Percentiles rank a stretch among this genome's conserved stretches.
Evolutionary conservation across 1,140 invertebrate genomes (phyloP).

Genomic region (Antheraea mylitta): DNA sequence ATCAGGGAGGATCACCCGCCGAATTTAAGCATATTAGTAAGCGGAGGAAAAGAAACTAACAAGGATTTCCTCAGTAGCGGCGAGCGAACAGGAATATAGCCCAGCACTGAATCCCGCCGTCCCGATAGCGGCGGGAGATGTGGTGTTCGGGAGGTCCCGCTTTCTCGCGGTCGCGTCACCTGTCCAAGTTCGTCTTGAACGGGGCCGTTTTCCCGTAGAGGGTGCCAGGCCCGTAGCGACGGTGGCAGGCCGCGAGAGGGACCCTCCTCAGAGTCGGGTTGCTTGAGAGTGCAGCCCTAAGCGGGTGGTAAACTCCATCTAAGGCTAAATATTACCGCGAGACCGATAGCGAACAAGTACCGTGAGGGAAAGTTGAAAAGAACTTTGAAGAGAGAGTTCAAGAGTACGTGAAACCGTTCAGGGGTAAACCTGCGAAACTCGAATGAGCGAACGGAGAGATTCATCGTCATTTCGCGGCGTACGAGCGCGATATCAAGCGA

Average conservation of each 20-base stretch:
- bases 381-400: slow-evolving; percentile 94
- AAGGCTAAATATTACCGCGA: slow-evolving; percentile 92
- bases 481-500: slow-evolving; percentile 39
- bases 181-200: slow-evolving; percentile 85
- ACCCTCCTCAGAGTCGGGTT: slow-evolving; percentile 88
- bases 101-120: slow-evolving; percentile 80
- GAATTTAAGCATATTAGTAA: slow-evolving; percentile 94
- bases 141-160: slow-evolving; percentile 81
- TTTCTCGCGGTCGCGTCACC: slow-evolving; percentile 60
- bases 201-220: slow-evolving; percentile 84
- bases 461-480: slow-evolving; percentile 68
- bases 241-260: slow-evolving; percentile 75
- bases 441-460: slow-evolving; percentile 80
- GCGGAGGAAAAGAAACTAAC: slow-evolving; percentile 96
- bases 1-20: slow-evolving; percentile 87
- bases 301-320: slow-evolving; percentile 91
- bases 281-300: slow-evolving; percentile 92
- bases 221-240: slow-evolving; percentile 85
- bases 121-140: slow-evolving; percentile 80
- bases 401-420: slow-evolving; percentile 90
- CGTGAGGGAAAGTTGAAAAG: slow-evolving; percentile 95
- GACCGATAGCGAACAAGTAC: slow-evolving; percentile 95
- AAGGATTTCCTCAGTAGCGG: slow-evolving; percentile 92
- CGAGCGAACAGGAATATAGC: slow-evolving; percentile 90
- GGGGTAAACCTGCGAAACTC: slow-evolving; percentile 84